phyloP scores from a whole-genome alignment of 2,888 invertebrate genomes.

The Pyrocoelia pectoralis region DNA sequence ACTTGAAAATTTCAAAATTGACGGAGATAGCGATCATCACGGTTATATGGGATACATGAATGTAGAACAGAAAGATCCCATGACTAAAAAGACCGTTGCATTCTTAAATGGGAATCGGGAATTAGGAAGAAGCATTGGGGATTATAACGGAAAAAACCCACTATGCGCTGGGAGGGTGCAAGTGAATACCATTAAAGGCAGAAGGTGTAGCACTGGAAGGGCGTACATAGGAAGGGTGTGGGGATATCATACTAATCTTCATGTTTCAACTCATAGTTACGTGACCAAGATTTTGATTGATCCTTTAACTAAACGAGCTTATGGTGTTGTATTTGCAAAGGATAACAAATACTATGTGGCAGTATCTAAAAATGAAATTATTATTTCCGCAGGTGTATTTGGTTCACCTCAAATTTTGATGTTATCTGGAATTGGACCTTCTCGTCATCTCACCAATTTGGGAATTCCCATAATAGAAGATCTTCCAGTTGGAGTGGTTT shows the following conservation, averaged over 20 bases:
- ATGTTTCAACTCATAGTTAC: too few species aligned
- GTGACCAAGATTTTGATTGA: too few species aligned
- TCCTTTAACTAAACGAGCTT: too few species aligned
- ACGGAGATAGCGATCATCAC: constrained; percentile 69
- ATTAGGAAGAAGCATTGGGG: constrained; percentile 69
- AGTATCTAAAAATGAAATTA: constrained; percentile 67
- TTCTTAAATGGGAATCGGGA: constrained; percentile 72
- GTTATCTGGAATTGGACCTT: constrained; percentile 86
- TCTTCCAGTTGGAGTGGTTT: constrained; percentile 83
- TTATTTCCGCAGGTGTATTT: constrained; percentile 90
- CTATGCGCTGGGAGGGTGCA: constrained; percentile 59
- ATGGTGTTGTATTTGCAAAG: too few species aligned
- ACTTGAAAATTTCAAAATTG: constrained; percentile 52
- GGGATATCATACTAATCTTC: too few species aligned
- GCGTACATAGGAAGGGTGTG: too few species aligned
- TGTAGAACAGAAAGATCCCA: constrained; percentile 59
- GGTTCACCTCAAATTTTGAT: constrained; percentile 91
- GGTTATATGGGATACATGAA: constrained; percentile 71
- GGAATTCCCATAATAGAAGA: constrained; percentile 78
- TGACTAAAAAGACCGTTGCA: constrained; percentile 48
- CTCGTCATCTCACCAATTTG: constrained; percentile 73
- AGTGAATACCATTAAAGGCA: constrained; percentile 62
- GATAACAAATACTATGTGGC: too few species aligned
- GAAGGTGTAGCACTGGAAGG: constrained; percentile 63
- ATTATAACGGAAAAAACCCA: constrained; percentile 57